These are phyloP conservation scores for Sebastes umbrosus DNA, from an alignment of 2,797 vertebrate species.

Conservation along the genomic window DNA sequence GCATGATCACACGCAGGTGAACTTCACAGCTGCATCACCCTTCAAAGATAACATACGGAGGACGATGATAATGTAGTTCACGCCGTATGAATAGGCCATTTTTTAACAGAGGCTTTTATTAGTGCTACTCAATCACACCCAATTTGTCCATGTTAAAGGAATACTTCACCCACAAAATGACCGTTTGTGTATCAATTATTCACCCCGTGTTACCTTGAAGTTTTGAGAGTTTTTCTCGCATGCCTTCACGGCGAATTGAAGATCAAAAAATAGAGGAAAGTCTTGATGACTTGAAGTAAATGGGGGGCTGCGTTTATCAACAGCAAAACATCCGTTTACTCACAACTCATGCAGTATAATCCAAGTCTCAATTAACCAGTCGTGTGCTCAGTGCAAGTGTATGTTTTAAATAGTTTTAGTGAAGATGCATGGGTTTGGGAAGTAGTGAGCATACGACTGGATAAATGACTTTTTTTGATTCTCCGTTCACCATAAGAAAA, in stretches of 20 bases:
- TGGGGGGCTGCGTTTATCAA: no score
- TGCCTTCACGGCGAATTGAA: no score
- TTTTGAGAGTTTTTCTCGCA: no score
- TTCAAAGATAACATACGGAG: not conserved
- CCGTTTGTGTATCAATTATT: no score
- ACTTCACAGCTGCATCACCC: not conserved
- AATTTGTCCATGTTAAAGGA: not conserved
- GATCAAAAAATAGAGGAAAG: no score
- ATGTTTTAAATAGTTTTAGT: not conserved
- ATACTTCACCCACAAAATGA: no score
- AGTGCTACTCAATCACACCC: not conserved
- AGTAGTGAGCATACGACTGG: not conserved
- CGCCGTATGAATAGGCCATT: not conserved
- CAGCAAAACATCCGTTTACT: no score
- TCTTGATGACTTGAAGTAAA: no score
- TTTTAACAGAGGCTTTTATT: not conserved
- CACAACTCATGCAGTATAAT: no score
- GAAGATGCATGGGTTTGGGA: not conserved
- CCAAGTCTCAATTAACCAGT: no score
- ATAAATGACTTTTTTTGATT: rapidly evolving
- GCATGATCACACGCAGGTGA: not conserved
- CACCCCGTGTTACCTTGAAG: no score
- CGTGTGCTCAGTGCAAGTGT: no score
- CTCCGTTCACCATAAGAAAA: not conserved
- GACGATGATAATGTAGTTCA: not conserved